These are phyloP conservation scores for Aspidapion aeneum DNA, from an alignment of 2,888 invertebrate genomes.

Conservation along the genomic window DNA sequence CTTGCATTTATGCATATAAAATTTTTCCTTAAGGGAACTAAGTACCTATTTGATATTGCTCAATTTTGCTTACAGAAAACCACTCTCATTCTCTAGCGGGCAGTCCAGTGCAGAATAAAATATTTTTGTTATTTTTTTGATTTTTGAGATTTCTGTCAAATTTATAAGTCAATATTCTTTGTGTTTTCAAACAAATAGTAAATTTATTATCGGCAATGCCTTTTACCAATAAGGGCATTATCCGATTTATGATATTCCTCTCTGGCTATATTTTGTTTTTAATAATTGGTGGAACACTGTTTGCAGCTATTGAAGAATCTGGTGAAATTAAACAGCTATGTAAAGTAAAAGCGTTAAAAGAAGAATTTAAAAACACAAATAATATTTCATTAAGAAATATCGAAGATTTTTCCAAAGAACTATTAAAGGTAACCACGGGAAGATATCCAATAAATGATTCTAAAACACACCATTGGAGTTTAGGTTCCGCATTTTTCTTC, in stretches of 20 bases:
- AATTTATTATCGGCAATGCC: too few species aligned
- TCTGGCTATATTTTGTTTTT: background rate
- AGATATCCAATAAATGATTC: conserved; percentile 58
- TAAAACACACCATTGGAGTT: conserved; percentile 84
- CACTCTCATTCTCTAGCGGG: too few species aligned
- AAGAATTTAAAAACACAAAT: background rate
- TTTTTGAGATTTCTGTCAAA: too few species aligned
- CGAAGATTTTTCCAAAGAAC: background rate
- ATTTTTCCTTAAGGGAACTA: too few species aligned
- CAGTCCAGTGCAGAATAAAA: too few species aligned
- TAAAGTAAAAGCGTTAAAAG: background rate
- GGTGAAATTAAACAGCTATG: background rate
- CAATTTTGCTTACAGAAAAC: too few species aligned
- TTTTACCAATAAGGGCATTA: background rate
- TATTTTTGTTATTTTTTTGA: too few species aligned
- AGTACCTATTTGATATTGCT: too few species aligned
- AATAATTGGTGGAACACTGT: background rate
- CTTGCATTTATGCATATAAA: too few species aligned
- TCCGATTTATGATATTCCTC: background rate
- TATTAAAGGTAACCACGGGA: background rate
- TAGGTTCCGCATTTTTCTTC: conserved; percentile 87
- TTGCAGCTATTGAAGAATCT: background rate
- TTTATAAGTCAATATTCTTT: too few species aligned
- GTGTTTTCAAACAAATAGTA: too few species aligned
- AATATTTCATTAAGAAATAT: background rate